Evolutionary conservation across 2,888 invertebrate species (phyloP).

Genomic region (Saturnia japonica): DNA sequence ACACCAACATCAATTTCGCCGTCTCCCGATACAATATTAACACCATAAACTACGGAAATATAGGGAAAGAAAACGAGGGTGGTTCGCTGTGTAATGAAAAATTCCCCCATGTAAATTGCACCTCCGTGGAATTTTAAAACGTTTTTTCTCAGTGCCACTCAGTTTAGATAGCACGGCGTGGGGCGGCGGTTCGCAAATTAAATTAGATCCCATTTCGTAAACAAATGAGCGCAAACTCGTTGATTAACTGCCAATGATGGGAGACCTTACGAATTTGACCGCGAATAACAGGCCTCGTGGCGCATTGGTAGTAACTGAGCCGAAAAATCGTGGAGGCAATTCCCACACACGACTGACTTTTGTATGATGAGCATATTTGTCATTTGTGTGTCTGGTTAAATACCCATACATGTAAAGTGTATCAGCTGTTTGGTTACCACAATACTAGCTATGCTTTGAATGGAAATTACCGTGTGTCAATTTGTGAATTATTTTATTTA

Average conservation of each 20-base stretch:
- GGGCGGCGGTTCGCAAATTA: conserved; percentile 9
- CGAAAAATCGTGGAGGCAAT: no score
- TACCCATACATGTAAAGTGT: no score
- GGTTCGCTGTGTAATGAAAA: conserved; percentile 61
- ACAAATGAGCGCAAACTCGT: conserved; percentile 14
- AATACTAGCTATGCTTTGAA: no score
- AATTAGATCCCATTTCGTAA: conserved; percentile 14
- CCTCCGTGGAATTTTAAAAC: conserved; percentile 20
- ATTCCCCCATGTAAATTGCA: conserved; percentile 46
- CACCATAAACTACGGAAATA: conserved; percentile 59
- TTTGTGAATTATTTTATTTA: no score
- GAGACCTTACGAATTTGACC: neutral
- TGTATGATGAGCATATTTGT: no score
- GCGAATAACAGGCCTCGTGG: no score
- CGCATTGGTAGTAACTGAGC: no score
- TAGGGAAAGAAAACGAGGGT: conserved; percentile 49
- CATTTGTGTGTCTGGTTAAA: no score
- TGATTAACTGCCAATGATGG: conserved; percentile 9
- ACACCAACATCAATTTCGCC: conserved; percentile 67
- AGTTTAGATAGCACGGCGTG: neutral
- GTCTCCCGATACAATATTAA: conserved; percentile 67
- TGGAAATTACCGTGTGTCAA: no score
- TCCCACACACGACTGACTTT: no score
- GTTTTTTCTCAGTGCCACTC: conserved; percentile 16
- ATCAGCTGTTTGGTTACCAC: no score